Evolutionary conservation across 2,888 invertebrate genomes (phyloP), one percentile per base, ranked within the genome.

Genomic region (Alsophila aescularia): DNA sequence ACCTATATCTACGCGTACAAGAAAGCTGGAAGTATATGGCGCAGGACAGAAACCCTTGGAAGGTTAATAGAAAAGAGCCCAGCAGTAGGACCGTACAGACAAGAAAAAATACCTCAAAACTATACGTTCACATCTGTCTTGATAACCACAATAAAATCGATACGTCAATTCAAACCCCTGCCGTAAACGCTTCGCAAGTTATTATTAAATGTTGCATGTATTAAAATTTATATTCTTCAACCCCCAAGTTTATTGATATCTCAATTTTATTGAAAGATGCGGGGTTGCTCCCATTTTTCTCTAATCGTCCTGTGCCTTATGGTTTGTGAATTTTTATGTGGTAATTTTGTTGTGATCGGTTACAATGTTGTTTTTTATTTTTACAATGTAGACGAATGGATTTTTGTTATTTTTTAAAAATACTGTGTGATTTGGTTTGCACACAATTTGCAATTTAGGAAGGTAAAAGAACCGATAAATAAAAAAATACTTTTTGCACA

Each of bases 181-280:
- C 73, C 67, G 62, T 67, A 67, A 62, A 76, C 79, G 81, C 79
- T 52, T 64, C 64, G 59, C 63, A 70, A 69, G 72, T 83, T 85
- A 87, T 87, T 86, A 87, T 85, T 86, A 85, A 86, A 87, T 85
- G 86, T 85, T 85, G 85, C 87, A 86, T 87, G 81, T 78, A 86
- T 87, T 84, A 81, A 84, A 86, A 85, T 82, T 77, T 81, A 82
- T 77, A 70, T 65, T 66, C 64, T 50, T 55, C 62, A 62, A 62
- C 66, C 75, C 69, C 67, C 60, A 62, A 58, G 9, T 58, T 69
- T 77, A 76, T 77, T 74, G 76, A 66, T 63, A 77, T 73, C 67
- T 70, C 72, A 70, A 73, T 78, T 79, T 80, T 80, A 81, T 77
- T 79, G 79, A 72, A 69, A 62, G 58, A 60, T 67, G 65, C 58